Base-by-base conservation (phyloP, 1,140 invertebrate genomes). In the Plectrocnemia conspersa region DNA sequence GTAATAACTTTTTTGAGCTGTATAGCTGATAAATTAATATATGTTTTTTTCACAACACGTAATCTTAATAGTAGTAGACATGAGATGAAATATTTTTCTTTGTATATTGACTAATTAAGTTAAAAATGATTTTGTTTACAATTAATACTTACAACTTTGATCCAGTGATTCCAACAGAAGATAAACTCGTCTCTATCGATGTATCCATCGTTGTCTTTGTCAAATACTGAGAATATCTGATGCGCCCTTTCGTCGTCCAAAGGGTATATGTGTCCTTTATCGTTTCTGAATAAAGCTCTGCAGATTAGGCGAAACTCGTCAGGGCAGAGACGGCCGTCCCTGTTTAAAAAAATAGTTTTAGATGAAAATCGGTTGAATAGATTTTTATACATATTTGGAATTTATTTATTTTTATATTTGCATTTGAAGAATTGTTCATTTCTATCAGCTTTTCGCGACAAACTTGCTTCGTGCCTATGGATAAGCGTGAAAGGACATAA, bases 111-210 rank as follows among this genome's bases (percentile, higher is more conserved):
- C n/a, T n/a, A n/a, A n/a, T n/a, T n/a, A n/a, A n/a, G n/a, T 44
- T 22, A 54, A 56, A 13, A 4, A 29, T 15, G 19, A 27, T 54
- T 33, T 52, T 11, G 16, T 49, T 0, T 52, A 32, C 19, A 52
- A 52, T 36, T 32, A 27, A 33, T 29, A 72, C 79, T 76, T 66
- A 85, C 83, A 61, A 82, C 81, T 82, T 89, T 89, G 56, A 89
- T 89, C 87, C 87, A 89, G 64, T 83, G 82, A 70, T 88, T 87
- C 87, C 87, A 89, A 64, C 85, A 88, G 66, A 82, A 83, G 27
- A 76, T 75, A 68, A 95, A 93, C 71, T 93, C 91, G 62, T 89
- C 84, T 47, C 79, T 80, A 66, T 89, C 87, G 29, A 95, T 85
- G 63, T 79, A 81, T 2, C 86, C 87, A 74, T 94, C 90, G 54